Evolutionary conservation across 2,888 invertebrate genomes (phyloP).

Genomic region (Papilio elwesi): DNA sequence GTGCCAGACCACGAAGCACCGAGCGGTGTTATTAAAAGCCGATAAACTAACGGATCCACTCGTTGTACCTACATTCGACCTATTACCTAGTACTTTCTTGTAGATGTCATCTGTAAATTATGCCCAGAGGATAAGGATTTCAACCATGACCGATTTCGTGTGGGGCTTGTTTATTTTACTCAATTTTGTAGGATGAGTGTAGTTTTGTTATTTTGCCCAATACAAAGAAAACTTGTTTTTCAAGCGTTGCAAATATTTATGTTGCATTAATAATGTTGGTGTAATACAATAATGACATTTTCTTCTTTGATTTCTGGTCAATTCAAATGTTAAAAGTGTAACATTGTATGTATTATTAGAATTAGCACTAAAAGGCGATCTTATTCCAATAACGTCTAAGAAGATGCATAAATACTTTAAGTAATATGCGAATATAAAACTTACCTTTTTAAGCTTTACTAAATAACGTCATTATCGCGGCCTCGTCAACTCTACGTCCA

Average conservation of each 20-base stretch:
- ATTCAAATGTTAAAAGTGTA: too few relatives aligned
- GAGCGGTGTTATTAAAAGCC: slow-evolving; percentile 41
- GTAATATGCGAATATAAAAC: background rate
- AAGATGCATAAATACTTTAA: too few relatives aligned
- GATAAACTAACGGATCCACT: slow-evolving; percentile 49
- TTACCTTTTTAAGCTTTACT: background rate
- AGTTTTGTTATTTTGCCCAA: background rate
- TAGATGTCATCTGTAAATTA: background rate
- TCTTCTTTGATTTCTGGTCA: too few relatives aligned
- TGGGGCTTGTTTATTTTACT: too few relatives aligned
- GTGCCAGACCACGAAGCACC: slow-evolving; percentile 41
- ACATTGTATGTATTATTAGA: too few relatives aligned
- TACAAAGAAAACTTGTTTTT: background rate
- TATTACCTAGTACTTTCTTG: slow-evolving; percentile 14
- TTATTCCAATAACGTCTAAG: too few relatives aligned
- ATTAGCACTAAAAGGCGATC: too few relatives aligned
- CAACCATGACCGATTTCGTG: too few relatives aligned
- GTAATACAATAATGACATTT: too few relatives aligned
- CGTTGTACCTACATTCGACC: slow-evolving; percentile 11
- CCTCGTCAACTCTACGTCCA: background rate
- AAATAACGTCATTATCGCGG: background rate
- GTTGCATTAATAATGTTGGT: too few relatives aligned
- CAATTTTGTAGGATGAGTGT: background rate
- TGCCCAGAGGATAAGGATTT: background rate
- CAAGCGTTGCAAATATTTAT: too few relatives aligned